Conservation (phyloP, 2,888 invertebrate genomes). For the Tenthredo livida region DNA sequence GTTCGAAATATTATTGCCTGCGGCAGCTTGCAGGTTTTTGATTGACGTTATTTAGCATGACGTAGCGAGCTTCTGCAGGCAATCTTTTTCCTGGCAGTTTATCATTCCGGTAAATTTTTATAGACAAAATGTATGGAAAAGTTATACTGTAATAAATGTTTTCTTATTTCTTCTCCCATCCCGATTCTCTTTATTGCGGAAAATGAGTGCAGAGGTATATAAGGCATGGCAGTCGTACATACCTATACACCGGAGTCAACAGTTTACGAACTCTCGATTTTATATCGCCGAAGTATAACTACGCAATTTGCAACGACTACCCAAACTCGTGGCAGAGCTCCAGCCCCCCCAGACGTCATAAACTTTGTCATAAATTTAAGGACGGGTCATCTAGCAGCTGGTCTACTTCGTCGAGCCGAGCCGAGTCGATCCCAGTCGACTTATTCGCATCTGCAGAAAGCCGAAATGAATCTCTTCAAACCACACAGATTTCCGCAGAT, state of each 20-base stretch:
- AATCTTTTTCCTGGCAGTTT: background rate
- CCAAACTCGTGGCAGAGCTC: conserved; percentile 37
- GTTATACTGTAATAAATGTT: background rate
- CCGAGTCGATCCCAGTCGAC: conserved; percentile 24
- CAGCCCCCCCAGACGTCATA: conserved; percentile 34
- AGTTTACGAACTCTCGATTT: conserved; percentile 40
- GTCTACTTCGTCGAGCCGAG: conserved; percentile 7
- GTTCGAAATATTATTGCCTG: conserved; percentile 14
- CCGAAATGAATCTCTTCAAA: background rate
- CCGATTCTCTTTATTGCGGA: background rate
- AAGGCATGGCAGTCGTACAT: background rate
- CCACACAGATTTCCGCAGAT: background rate
- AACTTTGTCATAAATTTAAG: conserved; percentile 46
- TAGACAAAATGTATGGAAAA: background rate
- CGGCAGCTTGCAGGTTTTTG: background rate
- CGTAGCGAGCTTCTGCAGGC: background rate
- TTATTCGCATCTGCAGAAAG: background rate
- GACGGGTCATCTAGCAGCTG: conserved; percentile 41
- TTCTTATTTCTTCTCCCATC: background rate
- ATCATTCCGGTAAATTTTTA: background rate
- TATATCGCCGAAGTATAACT: conserved; percentile 8
- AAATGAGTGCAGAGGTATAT: background rate
- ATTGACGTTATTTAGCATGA: background rate
- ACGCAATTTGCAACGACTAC: conserved; percentile 45
- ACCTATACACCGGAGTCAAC: conserved; percentile 6